Evolutionary conservation across 2,113 vertebrate species (phyloP), one percentile per base, ranked within the genome.

Genomic region (Bufo bufo): DNA sequence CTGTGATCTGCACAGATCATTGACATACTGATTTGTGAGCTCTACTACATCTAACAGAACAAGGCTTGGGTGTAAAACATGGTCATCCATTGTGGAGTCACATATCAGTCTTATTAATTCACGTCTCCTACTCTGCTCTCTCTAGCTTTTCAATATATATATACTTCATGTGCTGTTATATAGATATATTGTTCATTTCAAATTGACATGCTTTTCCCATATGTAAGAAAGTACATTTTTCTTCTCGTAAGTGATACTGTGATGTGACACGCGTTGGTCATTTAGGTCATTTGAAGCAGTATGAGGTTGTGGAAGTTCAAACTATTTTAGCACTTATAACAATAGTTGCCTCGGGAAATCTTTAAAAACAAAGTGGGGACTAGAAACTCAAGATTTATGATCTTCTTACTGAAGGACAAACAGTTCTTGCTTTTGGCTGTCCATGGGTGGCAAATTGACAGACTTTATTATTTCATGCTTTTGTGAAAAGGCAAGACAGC

Each of bases 401-500:
- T 84, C 74, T 61, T 78, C 74, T 84, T 33, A 89, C 75, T 78
- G 87, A 89, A 89, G 87, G 87, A 89, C 87, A 89, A 77, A 89
- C 81, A 89, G 87, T 89, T 89, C 43, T 89, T 89, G 87, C 87
- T 89, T 89, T 77, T 84, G 87, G 87, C 87, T 89, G 87, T 89
- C 87, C 59, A 89, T 89, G 87, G 87, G 87, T 89, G 87, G 87
- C 81, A 84, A 89, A 89, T 89, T 89, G 87, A 89, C 87, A 89
- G 87, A 83, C 58, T 89, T 89, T 89, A 84, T 84, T 89, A 89
- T 84, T 89, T 84, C 74, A 89, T 78, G 87, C 71, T 84, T 89
- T 85, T 84, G 45, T 78, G 17, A 84, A 84, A 78, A 69, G 69
- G 49, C 74, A 43, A 77, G 72, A 89, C 82, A 84, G 61, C 66